Evolutionary conservation across 2,113 vertebrate species (phyloP).

Genomic region (Oxygymnocypris stewartii): DNA sequence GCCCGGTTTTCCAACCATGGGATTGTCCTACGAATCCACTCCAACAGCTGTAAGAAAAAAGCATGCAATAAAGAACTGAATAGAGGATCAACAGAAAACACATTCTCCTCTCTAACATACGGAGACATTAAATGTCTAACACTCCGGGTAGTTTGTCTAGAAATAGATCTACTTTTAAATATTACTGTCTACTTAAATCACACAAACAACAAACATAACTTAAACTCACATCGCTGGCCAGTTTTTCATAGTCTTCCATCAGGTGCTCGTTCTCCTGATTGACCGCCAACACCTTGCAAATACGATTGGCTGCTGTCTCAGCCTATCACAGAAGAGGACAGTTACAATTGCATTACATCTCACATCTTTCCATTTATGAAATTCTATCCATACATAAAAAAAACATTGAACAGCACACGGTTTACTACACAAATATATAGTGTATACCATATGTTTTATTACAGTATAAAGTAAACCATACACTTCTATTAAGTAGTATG

Average conservation of each 20-base stretch:
- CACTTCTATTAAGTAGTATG: background rate
- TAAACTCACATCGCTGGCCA: conserved; percentile 88
- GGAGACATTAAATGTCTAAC: background rate
- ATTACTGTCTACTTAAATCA: background rate
- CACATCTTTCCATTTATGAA: background rate
- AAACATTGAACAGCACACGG: background rate
- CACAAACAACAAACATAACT: background rate
- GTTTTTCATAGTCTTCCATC: conserved; percentile 94
- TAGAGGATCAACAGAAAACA: background rate
- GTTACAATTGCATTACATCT: conserved; percentile 43
- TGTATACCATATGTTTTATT: conserved; percentile 11
- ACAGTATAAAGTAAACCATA: conserved; percentile 23
- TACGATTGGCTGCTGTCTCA: conserved; percentile 92
- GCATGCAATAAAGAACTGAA: background rate
- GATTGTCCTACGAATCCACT: conserved; percentile 94
- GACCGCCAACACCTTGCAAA: conserved; percentile 95
- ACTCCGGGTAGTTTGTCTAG: background rate
- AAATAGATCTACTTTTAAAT: background rate
- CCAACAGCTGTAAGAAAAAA: conserved; percentile 78
- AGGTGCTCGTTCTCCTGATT: conserved; percentile 97
- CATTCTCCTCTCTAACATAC: background rate
- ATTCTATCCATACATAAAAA: background rate
- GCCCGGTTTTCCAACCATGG: conserved; percentile 90
- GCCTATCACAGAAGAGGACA: conserved; percentile 75
- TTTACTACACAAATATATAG: conserved; percentile 18